Evolutionary conservation across 2,113 vertebrate genomes (phyloP).

Genomic region (Hyperopisus bebe): DNA sequence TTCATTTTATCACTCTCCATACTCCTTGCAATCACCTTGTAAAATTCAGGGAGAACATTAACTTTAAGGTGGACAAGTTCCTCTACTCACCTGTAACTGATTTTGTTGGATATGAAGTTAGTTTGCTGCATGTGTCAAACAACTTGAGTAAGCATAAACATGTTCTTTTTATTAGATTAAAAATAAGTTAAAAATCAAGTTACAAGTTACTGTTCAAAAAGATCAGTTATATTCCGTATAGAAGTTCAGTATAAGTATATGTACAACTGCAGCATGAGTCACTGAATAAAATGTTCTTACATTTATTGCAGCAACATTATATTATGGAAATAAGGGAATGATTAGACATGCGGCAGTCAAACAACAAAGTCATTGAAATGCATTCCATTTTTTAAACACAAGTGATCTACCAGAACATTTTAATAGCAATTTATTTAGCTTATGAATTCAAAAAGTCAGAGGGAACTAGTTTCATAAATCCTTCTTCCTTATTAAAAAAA

Average conservation of each 20-base stretch:
- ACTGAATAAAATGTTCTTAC: background rate
- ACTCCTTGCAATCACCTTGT: background rate
- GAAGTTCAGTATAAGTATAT: background rate
- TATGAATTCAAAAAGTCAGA: background rate
- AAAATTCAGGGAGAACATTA: background rate
- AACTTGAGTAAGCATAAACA: too few species aligned
- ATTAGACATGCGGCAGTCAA: background rate
- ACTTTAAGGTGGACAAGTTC: background rate
- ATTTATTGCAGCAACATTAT: background rate
- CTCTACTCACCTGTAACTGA: background rate
- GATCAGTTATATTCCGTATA: background rate
- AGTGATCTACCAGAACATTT: background rate
- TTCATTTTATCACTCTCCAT: background rate
- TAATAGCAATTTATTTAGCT: background rate
- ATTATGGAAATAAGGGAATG: background rate
- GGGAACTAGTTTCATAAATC: background rate
- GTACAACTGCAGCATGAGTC: background rate
- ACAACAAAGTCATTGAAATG: background rate
- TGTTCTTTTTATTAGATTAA: background rate
- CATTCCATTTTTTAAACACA: background rate
- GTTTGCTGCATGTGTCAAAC: background rate
- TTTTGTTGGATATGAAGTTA: background rate
- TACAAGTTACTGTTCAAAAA: background rate
- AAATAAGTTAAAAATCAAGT: background rate
- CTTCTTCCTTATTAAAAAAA: background rate